Evolutionary conservation across 2,888 invertebrate genomes (phyloP).

Genomic region (Actias luna): DNA sequence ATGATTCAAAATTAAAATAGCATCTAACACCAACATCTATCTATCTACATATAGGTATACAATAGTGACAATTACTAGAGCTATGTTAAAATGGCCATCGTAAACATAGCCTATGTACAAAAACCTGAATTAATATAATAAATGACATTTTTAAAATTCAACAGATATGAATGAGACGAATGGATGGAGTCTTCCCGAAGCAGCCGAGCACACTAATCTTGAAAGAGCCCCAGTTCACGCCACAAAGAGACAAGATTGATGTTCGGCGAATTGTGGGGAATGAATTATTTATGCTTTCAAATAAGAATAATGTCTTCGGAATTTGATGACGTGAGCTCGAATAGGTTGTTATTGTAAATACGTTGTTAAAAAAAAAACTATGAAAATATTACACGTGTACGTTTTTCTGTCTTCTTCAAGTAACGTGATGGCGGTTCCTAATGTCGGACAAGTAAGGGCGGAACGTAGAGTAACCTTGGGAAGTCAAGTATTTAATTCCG

Average conservation of each 20-base stretch:
- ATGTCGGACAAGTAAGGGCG: too few relatives aligned
- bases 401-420: too few relatives aligned
- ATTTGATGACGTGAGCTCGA: conserved; percentile 3
- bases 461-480: too few relatives aligned
- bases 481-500: too few relatives aligned
- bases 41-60: too few relatives aligned
- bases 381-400: background rate
- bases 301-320: conserved; percentile 4
- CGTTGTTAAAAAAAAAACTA: background rate
- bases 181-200: conserved; percentile 1
- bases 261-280: conserved; percentile 11
- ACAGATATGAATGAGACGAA: conserved; percentile 10
- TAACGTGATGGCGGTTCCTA: too few relatives aligned
- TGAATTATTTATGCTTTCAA: conserved; percentile 7
- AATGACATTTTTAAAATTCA: background rate
- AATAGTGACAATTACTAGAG: too few relatives aligned
- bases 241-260: conserved; percentile 11
- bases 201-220: background rate
- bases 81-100: background rate
- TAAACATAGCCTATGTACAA: background rate
- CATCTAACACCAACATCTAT: too few relatives aligned
- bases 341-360: background rate
- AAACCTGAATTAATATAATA: conserved; percentile 2
- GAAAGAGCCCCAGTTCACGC: conserved; percentile 10
- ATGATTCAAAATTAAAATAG: too few relatives aligned